These are phyloP conservation scores for Choreutis nemorana DNA, from an alignment of 2,888 invertebrate genomes.

Conservation along the genomic window DNA sequence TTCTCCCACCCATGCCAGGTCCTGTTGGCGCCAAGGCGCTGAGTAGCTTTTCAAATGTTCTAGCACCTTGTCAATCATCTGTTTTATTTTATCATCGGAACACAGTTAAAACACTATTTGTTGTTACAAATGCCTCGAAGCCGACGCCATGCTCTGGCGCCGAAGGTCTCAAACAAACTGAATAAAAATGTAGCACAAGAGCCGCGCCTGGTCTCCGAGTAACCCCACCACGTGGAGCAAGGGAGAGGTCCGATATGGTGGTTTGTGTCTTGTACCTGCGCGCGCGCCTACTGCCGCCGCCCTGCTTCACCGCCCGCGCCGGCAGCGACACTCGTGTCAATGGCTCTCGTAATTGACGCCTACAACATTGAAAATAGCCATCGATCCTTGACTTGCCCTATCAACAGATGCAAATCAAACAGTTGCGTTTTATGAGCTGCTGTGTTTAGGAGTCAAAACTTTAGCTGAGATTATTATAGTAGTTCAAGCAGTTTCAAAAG, in stretches of 20 bases:
- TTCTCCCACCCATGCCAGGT: slow-evolving; percentile 55
- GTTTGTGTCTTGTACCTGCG: slow-evolving; percentile 47
- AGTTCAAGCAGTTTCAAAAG: no score
- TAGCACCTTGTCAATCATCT: slow-evolving; percentile 54
- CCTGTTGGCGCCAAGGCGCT: slow-evolving; percentile 45
- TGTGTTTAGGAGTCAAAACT: no score
- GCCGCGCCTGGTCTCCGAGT: slow-evolving; percentile 30
- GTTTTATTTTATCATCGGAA: slow-evolving; percentile 46
- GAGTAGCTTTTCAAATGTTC: slow-evolving; percentile 32
- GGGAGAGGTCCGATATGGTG: slow-evolving; percentile 23
- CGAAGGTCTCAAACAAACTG: slow-evolving; percentile 60
- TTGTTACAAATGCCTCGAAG: slow-evolving; percentile 15
- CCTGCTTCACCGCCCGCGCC: no score
- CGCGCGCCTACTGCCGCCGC: slow-evolving; percentile 48
- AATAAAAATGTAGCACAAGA: slow-evolving; percentile 65
- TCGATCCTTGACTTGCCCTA: no score
- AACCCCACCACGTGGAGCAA: slow-evolving; percentile 56
- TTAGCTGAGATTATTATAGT: no score
- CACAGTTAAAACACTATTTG: slow-evolving; percentile 33
- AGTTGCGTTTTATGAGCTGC: no score
- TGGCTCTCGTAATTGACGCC: slow-evolving; percentile 32
- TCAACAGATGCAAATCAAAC: no score
- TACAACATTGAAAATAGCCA: slow-evolving; percentile 9
- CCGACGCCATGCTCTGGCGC: slow-evolving; percentile 24
- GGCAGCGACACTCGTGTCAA: slow-evolving; percentile 56